Base-by-base conservation (phyloP, 2,888 invertebrate genomes). In the Hirtodrosophila alboralis region DNA sequence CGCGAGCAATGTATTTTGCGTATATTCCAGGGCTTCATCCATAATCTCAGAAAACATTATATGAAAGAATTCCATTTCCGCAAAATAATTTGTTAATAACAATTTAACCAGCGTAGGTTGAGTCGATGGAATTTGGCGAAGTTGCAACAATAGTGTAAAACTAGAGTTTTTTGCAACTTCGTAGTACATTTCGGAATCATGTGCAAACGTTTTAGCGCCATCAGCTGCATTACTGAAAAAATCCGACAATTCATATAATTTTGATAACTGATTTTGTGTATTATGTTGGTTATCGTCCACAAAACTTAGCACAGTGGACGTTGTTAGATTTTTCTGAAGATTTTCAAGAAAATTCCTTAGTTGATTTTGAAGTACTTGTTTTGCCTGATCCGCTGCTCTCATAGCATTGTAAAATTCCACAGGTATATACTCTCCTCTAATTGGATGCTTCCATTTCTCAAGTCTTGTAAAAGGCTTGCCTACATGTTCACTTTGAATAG, bases 11-110 rank as follows among this genome's bases (percentile, higher is more conserved):
- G 81, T 81, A 31, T 86, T 79, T 2, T 74, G 62, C 2, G 84
- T 77, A 27, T 85, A 89, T 34, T 87, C 89, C 1, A 84, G 43
- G n/a, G 85, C 84, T 48, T 89, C 86, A 48, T 90, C 88, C 2
- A 89, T 62, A 18, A 88, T 70, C 58, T 85, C 88, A 0, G 81
- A 79, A 34, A 89, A 77, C 65, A 83, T 69, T 9, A 87, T 68
- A 30, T 88, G 79, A 37, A 90, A 86, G 53, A 86, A 88, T 47
- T 90, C 90, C 88, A 89, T 89, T 81, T 90, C 90, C 0, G 75
- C 59, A 65, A 87, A 89, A 52, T 89, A 90, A 37, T 86, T 84
- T 1, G 85, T 86, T 26, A 90, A 41, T 3, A 77, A 65, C 4
- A 77, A 48, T 62, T 88, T 89, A 0, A 79, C 76, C 3, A 47